Evolutionary conservation across 1,140 invertebrate species (phyloP).

Genomic region (Piezodorus guildinii): DNA sequence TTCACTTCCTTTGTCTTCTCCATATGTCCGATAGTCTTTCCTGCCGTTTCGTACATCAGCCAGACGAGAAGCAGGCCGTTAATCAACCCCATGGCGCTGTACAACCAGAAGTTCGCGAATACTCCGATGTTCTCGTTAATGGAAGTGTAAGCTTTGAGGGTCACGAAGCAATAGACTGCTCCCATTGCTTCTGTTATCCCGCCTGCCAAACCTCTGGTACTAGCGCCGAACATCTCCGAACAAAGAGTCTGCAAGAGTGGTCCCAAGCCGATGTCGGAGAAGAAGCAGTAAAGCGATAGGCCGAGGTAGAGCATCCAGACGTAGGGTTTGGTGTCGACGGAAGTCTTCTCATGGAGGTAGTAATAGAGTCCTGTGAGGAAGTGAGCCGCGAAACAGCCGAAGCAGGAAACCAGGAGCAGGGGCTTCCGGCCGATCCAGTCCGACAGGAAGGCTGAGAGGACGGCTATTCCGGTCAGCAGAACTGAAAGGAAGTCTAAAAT

Average conservation of each 20-base stretch:
- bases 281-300: constrained; percentile 34
- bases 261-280: constrained; percentile 35
- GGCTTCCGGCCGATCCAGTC: constrained; percentile 34
- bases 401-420: constrained; percentile 34
- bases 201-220: constrained; percentile 37
- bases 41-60: constrained; percentile 68
- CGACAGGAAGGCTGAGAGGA: constrained; percentile 31
- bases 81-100: constrained; percentile 40
- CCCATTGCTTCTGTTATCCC: constrained; percentile 35
- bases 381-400: neutral
- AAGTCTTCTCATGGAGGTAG: constrained; percentile 20
- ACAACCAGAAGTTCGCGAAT: constrained; percentile 44
- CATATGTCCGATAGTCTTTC: constrained; percentile 56
- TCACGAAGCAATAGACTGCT: constrained; percentile 32
- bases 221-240: constrained; percentile 38
- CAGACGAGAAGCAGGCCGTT: constrained; percentile 44
- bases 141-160: constrained; percentile 38
- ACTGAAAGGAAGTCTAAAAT: constrained; percentile 32
- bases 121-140: constrained; percentile 37
- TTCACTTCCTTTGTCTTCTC: constrained; percentile 25
- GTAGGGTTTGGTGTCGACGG: constrained; percentile 10
- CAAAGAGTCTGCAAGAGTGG: constrained; percentile 36
- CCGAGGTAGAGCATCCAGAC: constrained; percentile 33
- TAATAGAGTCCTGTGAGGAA: constrained; percentile 17
- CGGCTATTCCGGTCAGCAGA: constrained; percentile 30